Evolutionary conservation across 2,113 vertebrate genomes (phyloP).

Genomic region (Sigmodon hispidus): DNA sequence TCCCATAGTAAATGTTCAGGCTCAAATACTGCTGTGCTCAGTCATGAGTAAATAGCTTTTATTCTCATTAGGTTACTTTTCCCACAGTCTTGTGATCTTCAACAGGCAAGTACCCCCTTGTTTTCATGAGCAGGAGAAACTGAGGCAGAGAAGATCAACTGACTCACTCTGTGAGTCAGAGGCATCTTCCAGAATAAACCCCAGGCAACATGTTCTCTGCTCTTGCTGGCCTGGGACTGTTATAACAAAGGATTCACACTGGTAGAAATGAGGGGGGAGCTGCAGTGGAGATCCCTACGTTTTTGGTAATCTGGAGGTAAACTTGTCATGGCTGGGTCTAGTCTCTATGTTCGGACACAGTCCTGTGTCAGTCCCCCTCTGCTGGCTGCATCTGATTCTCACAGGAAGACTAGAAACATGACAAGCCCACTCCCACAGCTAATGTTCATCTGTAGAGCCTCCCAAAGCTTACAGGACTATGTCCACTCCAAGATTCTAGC

Average conservation of each 20-base stretch:
- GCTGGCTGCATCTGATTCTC: neutral
- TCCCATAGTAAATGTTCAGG: neutral
- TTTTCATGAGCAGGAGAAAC: slow-evolving; percentile 58
- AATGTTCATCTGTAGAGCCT: neutral
- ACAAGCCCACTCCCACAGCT: neutral
- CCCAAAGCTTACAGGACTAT: neutral
- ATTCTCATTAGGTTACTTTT: slow-evolving; percentile 30
- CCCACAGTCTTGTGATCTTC: slow-evolving; percentile 26
- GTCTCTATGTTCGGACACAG: neutral
- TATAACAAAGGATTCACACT: slow-evolving; percentile 13
- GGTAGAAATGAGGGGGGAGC: neutral
- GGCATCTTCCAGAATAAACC: slow-evolving; percentile 43
- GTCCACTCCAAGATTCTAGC: neutral
- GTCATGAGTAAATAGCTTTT: neutral
- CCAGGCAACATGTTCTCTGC: neutral
- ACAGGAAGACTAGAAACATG: neutral
- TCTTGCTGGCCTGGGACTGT: neutral
- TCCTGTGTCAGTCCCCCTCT: neutral
- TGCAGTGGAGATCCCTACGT: neutral
- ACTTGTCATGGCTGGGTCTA: accelerated
- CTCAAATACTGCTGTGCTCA: neutral
- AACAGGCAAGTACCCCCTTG: slow-evolving; percentile 56
- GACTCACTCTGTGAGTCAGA: slow-evolving; percentile 63
- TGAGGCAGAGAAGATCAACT: slow-evolving; percentile 54
- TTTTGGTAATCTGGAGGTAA: neutral